Evolutionary conservation across 2,888 invertebrate genomes (phyloP).

Genomic region (Sepioteuthis lessoniana): DNA sequence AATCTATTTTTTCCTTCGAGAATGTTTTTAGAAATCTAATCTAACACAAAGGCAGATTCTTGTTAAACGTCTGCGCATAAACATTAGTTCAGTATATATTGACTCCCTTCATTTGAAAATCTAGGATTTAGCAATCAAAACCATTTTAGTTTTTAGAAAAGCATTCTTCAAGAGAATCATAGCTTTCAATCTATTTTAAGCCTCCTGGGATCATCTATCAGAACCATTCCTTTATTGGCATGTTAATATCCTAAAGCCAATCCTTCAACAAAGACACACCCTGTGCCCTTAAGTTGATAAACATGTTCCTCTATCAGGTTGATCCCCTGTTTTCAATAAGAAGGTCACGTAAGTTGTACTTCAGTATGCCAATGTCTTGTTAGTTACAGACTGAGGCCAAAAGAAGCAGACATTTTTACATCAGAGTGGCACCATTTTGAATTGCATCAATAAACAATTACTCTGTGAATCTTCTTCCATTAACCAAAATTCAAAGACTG

Average conservation of each 20-base stretch:
- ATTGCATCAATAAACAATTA: conserved; percentile 4
- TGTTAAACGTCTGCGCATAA: too few species aligned
- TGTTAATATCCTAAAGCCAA: neutral
- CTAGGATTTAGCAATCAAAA: too few species aligned
- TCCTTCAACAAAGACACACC: neutral
- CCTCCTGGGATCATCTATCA: neutral
- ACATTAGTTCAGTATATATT: too few species aligned
- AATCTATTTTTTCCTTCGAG: too few species aligned
- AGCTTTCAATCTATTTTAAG: neutral
- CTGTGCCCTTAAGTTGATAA: neutral
- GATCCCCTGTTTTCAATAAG: neutral
- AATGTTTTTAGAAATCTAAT: too few species aligned
- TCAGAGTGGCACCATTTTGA: neutral
- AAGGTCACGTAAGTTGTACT: neutral
- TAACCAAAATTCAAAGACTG: conserved; percentile 33
- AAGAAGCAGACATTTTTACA: neutral
- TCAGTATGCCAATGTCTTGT: neutral
- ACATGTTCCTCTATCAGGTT: neutral
- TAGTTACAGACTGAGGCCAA: neutral
- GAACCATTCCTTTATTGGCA: neutral
- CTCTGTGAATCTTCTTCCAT: neutral
- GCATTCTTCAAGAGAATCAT: neutral
- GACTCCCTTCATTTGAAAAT: too few species aligned
- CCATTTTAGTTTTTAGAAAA: too few species aligned
- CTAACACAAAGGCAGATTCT: too few species aligned